Base-by-base conservation (phyloP, 2,888 invertebrate genomes). In the Prionchulus punctatus region DNA sequence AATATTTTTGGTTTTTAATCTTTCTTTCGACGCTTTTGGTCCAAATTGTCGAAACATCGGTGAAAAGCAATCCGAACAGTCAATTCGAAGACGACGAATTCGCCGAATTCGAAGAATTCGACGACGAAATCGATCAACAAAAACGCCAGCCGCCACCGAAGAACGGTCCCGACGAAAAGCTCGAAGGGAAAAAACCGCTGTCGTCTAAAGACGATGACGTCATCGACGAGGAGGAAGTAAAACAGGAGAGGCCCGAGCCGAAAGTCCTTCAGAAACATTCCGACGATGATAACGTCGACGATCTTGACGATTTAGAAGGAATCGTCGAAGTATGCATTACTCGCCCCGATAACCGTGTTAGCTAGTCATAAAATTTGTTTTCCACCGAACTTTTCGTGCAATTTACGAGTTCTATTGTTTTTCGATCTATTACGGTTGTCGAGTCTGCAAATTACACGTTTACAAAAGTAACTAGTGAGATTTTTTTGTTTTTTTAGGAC, bases 91-190 rank as follows among this genome's bases (percentile, higher is more conserved):
- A 54, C 45, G 30, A 47, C 28, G 54, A 54, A 26, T 54, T 54
- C 21, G 54, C 54, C 3, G 54, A 54, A n/a, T 54, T 54, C 30
- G 54, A 52, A 52, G 54, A 54, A 27, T 54, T 54, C 27, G 54
- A 54, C 47, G 54, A 54, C 27, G 42, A 47, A 53, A 12, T 47
- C 4, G 36, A 18, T 4, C 18, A 45, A 12, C 7, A 49, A 15
- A 28, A 26, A 7, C 12, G 12, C 28, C 47, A 12, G 47, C n/a
- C 47, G 47, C 15, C 47, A 25, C 28, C 27, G n/a, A 15, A 7
- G 25, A 27, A 30, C n/a, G 47, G 7, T 23, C n/a, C 15, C 47
- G n/a, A 45, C 51, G n/a, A 28, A 21, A 51, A 51, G 28, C 4
- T 7, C 48, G 23, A 23, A 7, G 23, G n/a, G 26, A 21, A n/a